Evolutionary conservation across 2,113 vertebrate genomes (phyloP).

Genomic region (Sebastes schlegelii): DNA sequence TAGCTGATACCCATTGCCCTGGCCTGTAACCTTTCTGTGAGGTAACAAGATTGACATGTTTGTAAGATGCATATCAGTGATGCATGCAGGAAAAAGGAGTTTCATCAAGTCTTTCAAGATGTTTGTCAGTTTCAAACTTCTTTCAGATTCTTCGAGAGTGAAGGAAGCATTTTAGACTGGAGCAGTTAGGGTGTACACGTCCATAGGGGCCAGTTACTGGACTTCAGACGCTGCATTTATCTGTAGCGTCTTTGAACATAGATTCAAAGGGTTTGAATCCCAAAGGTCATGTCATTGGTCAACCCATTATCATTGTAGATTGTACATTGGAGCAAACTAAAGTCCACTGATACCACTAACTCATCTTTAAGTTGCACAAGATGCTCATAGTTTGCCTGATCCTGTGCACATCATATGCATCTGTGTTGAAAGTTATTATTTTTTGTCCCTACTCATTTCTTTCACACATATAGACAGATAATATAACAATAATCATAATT

Average conservation of each 20-base stretch:
- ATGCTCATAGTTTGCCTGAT: neutral
- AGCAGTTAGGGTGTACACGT: conserved; percentile 43
- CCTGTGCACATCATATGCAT: neutral
- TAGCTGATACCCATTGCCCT: neutral
- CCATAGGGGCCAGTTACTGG: conserved; percentile 43
- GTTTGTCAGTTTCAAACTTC: conserved; percentile 27
- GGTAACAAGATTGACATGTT: conserved; percentile 12
- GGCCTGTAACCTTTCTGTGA: conserved; percentile 9
- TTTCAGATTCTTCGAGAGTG: conserved; percentile 19
- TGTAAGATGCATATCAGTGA: conserved; percentile 44
- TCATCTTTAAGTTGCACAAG: neutral
- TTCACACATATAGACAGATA: neutral
- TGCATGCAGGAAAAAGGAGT: conserved; percentile 25
- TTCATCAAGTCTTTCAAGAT: conserved; percentile 37
- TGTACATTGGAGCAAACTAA: conserved; percentile 12
- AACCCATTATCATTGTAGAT: conserved; percentile 35
- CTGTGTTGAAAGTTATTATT: neutral
- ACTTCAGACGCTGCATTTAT: conserved; percentile 67
- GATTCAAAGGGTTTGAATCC: conserved; percentile 59
- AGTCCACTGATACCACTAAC: conserved; percentile 17
- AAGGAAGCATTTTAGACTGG: conserved; percentile 56
- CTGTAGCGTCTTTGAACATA: conserved; percentile 52
- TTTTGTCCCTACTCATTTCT: neutral
- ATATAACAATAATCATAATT: neutral
- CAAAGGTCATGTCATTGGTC: conserved; percentile 17